Evolutionary conservation across 1,140 invertebrate genomes (phyloP).

Genomic region (Elymnias hypermnestra): DNA sequence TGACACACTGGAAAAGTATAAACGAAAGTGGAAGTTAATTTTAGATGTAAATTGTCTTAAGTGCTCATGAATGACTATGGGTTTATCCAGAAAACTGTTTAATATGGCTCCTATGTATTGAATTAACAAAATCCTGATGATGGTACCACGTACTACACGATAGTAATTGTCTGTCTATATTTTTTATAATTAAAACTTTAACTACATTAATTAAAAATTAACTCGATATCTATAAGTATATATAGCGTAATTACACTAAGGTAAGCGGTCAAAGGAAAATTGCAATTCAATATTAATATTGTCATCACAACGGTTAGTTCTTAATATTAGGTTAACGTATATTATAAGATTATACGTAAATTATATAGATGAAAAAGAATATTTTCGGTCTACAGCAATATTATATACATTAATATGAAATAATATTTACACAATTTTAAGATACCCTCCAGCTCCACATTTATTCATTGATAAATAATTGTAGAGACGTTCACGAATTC

Average conservation of each 20-base stretch:
- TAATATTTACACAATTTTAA: conserved; percentile 3
- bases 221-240: too few species aligned
- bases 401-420: not conserved
- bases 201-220: too few species aligned
- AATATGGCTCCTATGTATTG: too few species aligned
- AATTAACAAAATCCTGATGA: too few species aligned
- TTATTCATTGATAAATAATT: not conserved
- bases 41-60: too few species aligned
- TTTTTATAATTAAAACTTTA: not conserved
- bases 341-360: not conserved
- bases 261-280: not conserved
- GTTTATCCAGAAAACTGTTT: too few species aligned
- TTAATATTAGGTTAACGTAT: too few species aligned
- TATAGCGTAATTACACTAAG: not conserved
- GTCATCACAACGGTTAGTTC: conserved; percentile 2
- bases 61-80: too few species aligned
- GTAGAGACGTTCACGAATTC: conserved; percentile 6
- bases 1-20: too few species aligned
- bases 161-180: not conserved
- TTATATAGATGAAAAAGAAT: conserved; percentile 5
- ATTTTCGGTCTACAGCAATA: conserved; percentile 1
- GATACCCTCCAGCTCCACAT: not conserved
- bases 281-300: not conserved
- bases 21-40: too few species aligned
- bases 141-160: too few species aligned